Evolutionary conservation across 2,888 invertebrate genomes (phyloP), one percentile per base, ranked within the genome.

Genomic region (Taenaris catops): DNA sequence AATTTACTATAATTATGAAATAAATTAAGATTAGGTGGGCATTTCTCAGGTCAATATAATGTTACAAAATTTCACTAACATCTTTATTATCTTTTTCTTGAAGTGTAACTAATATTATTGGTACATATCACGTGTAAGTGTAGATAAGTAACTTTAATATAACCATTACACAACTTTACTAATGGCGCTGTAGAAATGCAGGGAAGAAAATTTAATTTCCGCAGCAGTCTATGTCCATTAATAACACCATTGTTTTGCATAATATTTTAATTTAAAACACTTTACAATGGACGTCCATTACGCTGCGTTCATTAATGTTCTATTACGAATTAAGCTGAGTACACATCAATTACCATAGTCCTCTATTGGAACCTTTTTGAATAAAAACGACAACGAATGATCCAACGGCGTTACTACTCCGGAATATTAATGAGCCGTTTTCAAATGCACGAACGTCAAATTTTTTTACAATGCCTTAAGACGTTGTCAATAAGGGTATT

Each of bases 381-480:
- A 29, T 29, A 39, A 36, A 43, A 34, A 34, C 26, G 24, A 25
- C 10, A 34, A 23, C n/a, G 32, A 34, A 40, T 34, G 37, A 39
- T 34, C 34, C 36, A 38, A 49, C 38, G 41, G 26, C 35, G 25
- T 33, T 41, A 32, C 37, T 28, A 27, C 40, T 33, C 37, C 38
- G 24, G 45, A 47, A 47, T 47, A 38, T 40, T 41, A 49, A 47
- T 45, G 37, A 42, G 10, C 25, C 26, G 33, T 39, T n/a, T 35
- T 25, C 19, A 29, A 39, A 29, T n/a, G 24, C 4, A 16, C 6
- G 12, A n/a, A 14, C 9, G 18, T 12, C 11, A 43, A 29, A 11
- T 8, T 4, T 2, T 34, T 34, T 12, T 32, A 14, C 8, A 36
- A 27, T 21, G 24, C 34, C 19, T 11, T 36, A 33, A 6, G 8